Evolutionary conservation across 2,113 vertebrate species (phyloP), one percentile per base, ranked within the genome.

Genomic region (Chroicocephalus ridibundus): DNA sequence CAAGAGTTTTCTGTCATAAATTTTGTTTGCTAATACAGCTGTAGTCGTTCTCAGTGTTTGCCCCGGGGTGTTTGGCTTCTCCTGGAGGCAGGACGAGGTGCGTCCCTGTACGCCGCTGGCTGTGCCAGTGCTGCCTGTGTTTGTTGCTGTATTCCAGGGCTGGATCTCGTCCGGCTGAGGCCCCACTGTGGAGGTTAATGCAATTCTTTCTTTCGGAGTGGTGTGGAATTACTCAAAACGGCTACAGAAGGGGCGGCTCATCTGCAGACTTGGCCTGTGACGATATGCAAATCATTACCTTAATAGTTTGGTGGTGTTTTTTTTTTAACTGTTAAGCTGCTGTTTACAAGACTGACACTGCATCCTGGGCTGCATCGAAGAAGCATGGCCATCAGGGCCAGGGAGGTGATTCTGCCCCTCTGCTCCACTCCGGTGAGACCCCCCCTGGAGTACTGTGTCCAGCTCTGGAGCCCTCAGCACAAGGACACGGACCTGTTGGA

Each of bases 91-190:
- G 42, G 0, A 0, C 1, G 19, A 54, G 22, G 6, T 55, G 1
- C 5, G 2, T 24, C 38, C 11, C 25, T 0, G 0, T 15, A 7
- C 15, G 36, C n/a, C 1, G 1, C 15, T 15, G 17, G 3, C 20
- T 1, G 42, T 4, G 5, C 11, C 9, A 14, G 3, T 6, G 3
- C 17, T 4, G 27, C 19, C 3, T 3, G 31, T 0, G 21, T 34
- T 60, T 20, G 16, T 54, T 24, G 9, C 46, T 1, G 5, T 21
- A 8, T 32, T 34, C 11, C 4, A 1, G 66, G 26, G 24, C 13
- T 6, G 5, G 10, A 0, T 13, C 20, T 64, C 10, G 10, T 68
- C 13, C 9, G 4, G 25, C 34, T 0, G 6, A 27, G 8, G 20
- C 18, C 51, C 36, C 11, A 18, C 34, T 25, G 24, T 38, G 17